phyloP scores from a whole-genome alignment of 2,797 vertebrate genomes.

The Gephyroberyx darwinii region DNA sequence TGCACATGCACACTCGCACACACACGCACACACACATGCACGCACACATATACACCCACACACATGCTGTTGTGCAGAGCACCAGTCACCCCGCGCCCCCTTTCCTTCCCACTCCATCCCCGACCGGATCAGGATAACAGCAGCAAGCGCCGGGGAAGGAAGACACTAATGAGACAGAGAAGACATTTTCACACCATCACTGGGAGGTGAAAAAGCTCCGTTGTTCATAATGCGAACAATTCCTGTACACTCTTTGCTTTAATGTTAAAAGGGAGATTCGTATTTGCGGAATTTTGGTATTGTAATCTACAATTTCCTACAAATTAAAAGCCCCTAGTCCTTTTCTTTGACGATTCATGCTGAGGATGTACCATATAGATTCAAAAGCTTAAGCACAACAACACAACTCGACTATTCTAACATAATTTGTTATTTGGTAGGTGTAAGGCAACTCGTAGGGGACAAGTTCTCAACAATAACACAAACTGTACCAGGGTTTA shows the following conservation, averaged over 20 bases:
- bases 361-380: too few relatives aligned
- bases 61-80: conserved; percentile 38
- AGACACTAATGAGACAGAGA: background rate
- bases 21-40: conserved; percentile 19
- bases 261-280: background rate
- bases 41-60: conserved; percentile 24
- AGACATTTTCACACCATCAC: conserved; percentile 11
- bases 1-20: conserved; percentile 4
- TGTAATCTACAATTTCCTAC: background rate
- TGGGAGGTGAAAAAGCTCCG: background rate
- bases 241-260: background rate
- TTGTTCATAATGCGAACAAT: background rate
- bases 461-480: too few relatives aligned
- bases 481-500: too few relatives aligned
- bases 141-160: conserved; percentile 9
- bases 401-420: too few relatives aligned
- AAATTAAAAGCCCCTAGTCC: too few relatives aligned
- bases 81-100: conserved; percentile 18
- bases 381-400: too few relatives aligned
- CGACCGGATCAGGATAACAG: conserved; percentile 15
- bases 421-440: too few relatives aligned
- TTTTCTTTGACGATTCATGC: too few relatives aligned
- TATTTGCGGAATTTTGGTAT: background rate
- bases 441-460: too few relatives aligned
- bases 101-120: conserved; percentile 42